Evolutionary conservation across 2,888 invertebrate species (phyloP).

Genomic region (Microdon myrmicae): DNA sequence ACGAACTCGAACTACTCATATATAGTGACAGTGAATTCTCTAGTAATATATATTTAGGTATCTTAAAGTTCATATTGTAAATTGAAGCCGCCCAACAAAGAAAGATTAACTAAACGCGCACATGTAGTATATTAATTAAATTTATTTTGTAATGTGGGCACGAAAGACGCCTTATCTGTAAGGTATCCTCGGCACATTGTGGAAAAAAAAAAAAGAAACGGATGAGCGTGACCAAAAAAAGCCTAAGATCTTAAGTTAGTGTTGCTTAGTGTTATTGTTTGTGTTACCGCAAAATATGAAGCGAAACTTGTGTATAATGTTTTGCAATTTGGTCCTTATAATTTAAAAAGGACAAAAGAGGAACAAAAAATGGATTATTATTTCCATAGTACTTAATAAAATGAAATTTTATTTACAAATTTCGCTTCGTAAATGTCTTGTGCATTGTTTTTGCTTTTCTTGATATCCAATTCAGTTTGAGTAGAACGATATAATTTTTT

Average conservation of each 20-base stretch:
- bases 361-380: background rate
- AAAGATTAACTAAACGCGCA: background rate
- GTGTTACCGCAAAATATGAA: constrained; percentile 22
- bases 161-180: no score
- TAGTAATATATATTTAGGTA: no score
- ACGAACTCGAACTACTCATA: no score
- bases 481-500: constrained; percentile 13
- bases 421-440: constrained; percentile 12
- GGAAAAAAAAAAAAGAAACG: background rate
- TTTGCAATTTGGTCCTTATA: no score
- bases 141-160: constrained; percentile 1
- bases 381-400: background rate
- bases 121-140: no score
- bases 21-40: no score
- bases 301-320: constrained; percentile 3
- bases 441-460: constrained; percentile 25
- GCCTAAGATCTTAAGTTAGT: constrained; percentile 34
- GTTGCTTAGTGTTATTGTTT: constrained; percentile 42
- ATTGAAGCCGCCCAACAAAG: no score
- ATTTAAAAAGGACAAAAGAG: background rate
- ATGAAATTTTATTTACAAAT: background rate
- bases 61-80: no score
- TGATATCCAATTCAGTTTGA: constrained; percentile 38
- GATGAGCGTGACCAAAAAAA: constrained; percentile 51
- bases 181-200: background rate